These are phyloP conservation scores for Tolypeutes matacus DNA, from an alignment of 2,797 vertebrate genomes.

Conservation along the genomic window DNA sequence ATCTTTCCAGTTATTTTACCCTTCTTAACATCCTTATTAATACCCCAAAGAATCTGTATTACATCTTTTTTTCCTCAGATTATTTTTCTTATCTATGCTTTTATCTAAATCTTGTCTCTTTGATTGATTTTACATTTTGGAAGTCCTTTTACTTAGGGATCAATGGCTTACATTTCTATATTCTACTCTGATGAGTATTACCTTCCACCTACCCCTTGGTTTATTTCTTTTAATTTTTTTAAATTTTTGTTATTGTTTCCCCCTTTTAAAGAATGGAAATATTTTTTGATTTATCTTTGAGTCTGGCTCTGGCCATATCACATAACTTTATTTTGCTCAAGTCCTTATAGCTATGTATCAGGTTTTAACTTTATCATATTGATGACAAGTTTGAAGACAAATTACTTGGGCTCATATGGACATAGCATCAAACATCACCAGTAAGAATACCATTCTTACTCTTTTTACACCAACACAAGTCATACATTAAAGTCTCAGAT, in stretches of 20 bases:
- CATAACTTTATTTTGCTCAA: background rate
- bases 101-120: background rate
- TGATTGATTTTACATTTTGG: background rate
- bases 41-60: background rate
- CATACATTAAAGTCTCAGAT: background rate
- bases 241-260: background rate
- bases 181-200: background rate
- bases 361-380: background rate
- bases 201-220: background rate
- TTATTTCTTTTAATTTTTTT: background rate
- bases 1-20: background rate
- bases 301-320: background rate
- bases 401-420: background rate
- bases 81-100: background rate
- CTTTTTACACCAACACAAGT: background rate
- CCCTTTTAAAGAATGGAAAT: background rate
- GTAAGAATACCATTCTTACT: background rate
- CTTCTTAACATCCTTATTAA: background rate
- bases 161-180: background rate
- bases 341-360: background rate
- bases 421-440: background rate
- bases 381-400: background rate
- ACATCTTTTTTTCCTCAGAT: background rate
- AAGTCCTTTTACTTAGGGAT: background rate
- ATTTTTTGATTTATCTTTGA: background rate